phyloP scores from a whole-genome alignment of 2,888 invertebrate genomes.

The Pachydiplax longipennis region DNA sequence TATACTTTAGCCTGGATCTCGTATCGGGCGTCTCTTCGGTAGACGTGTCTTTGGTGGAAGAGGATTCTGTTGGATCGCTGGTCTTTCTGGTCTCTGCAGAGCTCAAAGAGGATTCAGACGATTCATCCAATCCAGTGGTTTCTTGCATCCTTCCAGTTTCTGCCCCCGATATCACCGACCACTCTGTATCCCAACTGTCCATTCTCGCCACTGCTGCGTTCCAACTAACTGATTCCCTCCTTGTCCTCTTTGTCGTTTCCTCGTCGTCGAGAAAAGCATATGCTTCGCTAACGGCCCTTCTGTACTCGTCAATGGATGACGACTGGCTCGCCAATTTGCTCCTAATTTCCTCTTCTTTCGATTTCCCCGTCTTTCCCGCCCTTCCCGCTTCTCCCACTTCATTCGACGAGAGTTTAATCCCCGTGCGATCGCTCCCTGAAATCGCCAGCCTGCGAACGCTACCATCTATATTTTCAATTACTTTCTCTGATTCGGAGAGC shows the following conservation, averaged over 20 bases:
- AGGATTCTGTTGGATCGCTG: not conserved
- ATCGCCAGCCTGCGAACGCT: no score
- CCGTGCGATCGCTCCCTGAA: not conserved
- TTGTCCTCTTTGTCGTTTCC: not conserved
- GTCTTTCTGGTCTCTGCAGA: no score
- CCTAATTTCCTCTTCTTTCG: no score
- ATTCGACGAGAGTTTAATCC: not conserved
- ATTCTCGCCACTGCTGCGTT: not conserved
- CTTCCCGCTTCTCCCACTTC: not conserved
- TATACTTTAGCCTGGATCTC: not conserved
- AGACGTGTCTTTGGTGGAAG: not conserved
- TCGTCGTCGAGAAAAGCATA: not conserved
- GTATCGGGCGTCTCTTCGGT: not conserved
- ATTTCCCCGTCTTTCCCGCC: not conserved
- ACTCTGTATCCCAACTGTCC: not conserved
- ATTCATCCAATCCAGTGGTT: no score
- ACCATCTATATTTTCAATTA: not conserved
- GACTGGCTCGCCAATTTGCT: not conserved
- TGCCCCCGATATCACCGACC: not conserved
- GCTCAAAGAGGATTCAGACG: no score
- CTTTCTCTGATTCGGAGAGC: not conserved
- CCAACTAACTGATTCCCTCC: not conserved
- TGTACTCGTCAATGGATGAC: not conserved
- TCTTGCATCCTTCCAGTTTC: no score
- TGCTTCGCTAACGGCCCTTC: slow-evolving; percentile 1